Base-by-base conservation (phyloP, 2,797 vertebrate species). In the Chelonia mydas region DNA sequence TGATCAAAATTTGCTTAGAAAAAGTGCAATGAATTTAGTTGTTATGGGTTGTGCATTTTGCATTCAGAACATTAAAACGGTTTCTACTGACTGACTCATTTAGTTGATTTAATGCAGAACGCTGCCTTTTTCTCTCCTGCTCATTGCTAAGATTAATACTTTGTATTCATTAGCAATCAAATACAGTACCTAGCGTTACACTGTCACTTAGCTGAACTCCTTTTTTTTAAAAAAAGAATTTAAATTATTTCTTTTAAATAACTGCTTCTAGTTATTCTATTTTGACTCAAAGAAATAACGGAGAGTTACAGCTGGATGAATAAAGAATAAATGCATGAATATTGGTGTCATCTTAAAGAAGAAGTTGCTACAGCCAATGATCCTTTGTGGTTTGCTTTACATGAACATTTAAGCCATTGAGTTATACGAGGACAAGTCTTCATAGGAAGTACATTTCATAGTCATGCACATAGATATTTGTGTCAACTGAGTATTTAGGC, bases 41-140 rank as follows among this genome's bases (percentile, higher is more conserved):
- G 79, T 97, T 97, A 95, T 49, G 96, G 96, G 91, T 91, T 88
- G 54, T 81, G 95, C 84, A 96, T 96, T 98, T 97, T 96, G 92
- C 90, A 97, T 98, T 97, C 94, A 90, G 90, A 97, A 97, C 96
- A 98, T 96, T 96, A 92, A 98, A 98, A 94, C 96, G 93, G 95
- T 88, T 97, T 97, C 96, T 87, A 88, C 96, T 95, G 96, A 96
- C 96, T 96, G 94, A 95, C 95, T 98, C 95, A 95, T 96, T 98
- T 96, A 95, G 89, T 92, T 97, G 98, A 98, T 98, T 98, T 98
- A 98, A 97, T 98, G 96, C 93, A 97, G 97, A 97, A 96, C 82
- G 88, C 97, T 88, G 87, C 95, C 93, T 95, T 88, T 94, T 98
- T 94, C 97, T 97, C 96, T 96, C 86, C 96, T 93, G 87, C 91